These are phyloP conservation scores for Synaphobranchus kaupii DNA, from an alignment of 2,797 vertebrate species.

Conservation along the genomic window DNA sequence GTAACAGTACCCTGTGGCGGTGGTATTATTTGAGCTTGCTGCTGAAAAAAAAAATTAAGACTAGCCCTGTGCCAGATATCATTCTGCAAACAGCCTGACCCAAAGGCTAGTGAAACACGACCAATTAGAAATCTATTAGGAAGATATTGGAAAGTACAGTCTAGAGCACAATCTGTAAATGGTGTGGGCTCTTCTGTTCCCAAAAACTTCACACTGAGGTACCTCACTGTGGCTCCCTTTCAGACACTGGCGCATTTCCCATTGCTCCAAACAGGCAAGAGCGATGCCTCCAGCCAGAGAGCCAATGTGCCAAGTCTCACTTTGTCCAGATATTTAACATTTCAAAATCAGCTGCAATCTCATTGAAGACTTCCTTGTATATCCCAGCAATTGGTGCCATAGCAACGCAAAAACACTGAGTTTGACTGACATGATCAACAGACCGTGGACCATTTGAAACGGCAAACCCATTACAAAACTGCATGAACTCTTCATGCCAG, in stretches of 20 bases:
- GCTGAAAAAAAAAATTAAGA: not conserved
- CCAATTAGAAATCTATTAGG: conserved; percentile 26
- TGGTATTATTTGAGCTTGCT: not conserved
- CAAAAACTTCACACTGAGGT: conserved; percentile 2
- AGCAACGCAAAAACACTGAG: conserved; percentile 12
- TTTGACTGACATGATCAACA: conserved; percentile 3
- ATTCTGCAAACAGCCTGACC: conserved; percentile 31
- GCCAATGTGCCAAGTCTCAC: not conserved
- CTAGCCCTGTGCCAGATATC: conserved; percentile 3
- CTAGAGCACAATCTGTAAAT: conserved; percentile 41
- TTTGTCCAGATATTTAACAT: not conserved
- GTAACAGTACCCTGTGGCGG: not conserved
- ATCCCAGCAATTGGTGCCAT: not conserved
- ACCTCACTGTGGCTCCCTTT: not conserved
- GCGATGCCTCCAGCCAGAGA: not conserved
- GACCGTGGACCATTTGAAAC: not conserved
- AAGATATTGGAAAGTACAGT: conserved; percentile 27
- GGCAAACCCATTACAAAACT: not conserved
- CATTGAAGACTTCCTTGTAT: not conserved
- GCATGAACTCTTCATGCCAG: not conserved
- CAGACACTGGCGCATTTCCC: not conserved
- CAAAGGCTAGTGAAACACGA: conserved; percentile 27
- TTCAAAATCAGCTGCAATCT: not conserved
- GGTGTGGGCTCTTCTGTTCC: conserved; percentile 11
- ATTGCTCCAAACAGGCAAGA: not conserved